These are phyloP conservation scores for Sinosuthora webbiana DNA, from an alignment of 2,113 vertebrate genomes.

Conservation along the genomic window DNA sequence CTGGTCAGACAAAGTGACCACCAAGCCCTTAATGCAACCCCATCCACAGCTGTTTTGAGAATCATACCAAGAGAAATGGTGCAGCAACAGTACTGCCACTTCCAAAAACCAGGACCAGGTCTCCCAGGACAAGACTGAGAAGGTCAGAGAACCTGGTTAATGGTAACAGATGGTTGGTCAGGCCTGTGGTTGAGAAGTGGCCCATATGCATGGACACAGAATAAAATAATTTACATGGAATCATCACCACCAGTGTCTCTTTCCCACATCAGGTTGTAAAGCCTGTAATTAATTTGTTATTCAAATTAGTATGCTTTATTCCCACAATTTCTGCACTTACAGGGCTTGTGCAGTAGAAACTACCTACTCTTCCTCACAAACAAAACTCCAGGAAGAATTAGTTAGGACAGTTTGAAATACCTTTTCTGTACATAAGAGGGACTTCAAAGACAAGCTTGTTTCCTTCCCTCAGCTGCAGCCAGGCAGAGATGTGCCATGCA, in stretches of 20 bases:
- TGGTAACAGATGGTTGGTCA: neutral
- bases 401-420: neutral
- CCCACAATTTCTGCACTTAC: neutral
- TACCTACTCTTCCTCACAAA: neutral
- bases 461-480: neutral
- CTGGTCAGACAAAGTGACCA: neutral
- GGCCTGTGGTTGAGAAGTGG: neutral
- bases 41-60: neutral
- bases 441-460: neutral
- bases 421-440: neutral
- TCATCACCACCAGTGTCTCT: neutral
- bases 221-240: neutral
- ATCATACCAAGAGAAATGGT: neutral
- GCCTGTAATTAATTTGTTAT: neutral
- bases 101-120: neutral
- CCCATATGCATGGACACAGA: neutral
- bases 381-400: neutral
- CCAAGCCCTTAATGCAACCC: neutral
- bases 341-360: neutral
- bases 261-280: neutral
- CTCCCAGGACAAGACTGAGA: neutral
- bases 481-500: neutral
- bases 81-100: neutral
- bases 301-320: constrained; percentile 15
- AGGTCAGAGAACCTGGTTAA: neutral